Base-by-base conservation (phyloP, 2,888 invertebrate species). In the Steromphala cineraria region DNA sequence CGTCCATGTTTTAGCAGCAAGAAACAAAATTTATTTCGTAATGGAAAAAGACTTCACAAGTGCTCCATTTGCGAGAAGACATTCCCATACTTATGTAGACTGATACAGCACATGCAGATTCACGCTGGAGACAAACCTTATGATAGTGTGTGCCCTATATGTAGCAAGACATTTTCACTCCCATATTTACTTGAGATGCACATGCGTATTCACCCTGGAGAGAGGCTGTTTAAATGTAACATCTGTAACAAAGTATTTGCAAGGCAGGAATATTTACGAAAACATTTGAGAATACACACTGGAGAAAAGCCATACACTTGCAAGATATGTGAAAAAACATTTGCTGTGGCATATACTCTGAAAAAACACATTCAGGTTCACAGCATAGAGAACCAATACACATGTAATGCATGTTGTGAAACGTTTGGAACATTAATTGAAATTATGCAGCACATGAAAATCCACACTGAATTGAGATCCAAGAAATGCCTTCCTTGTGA, bases 231-330 rank as follows among this genome's bases (percentile, higher is more conserved):
- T n/a, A 31, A n/a, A 15, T 80, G 80, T 19, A n/a, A 55, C 17
- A 17, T 52, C 5, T 80, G 80, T 53, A 77, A 62, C 8, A 76
- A 76, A 67, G n/a, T 31, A 52, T 80, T 80, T 46, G 17, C 80
- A 3, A 76, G 67, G 24, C 31, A 46, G n/a, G 31, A 56, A 55
- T 15, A 56, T 55, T 19, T 80, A 28, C 28, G 31, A 31, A 46
- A 36, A 31, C 80, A 80, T 21, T 56, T 15, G 52, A 40, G 76
- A 8, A 53, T 53, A 52, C 80, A 80, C 40, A 71, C 67, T 15
- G 77, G 77, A 53, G 53, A 53, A 15, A 67, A 53, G n/a, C 67
- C 71, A 7, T 71, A 67, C 24, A 19, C 53, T 7, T 80, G 80
- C n/a, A 2, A 56, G 19, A 2, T 0, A 2, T 56, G 56, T 56